Conservation (phyloP, 2,888 invertebrate genomes). For the Melipona bicolor region DNA sequence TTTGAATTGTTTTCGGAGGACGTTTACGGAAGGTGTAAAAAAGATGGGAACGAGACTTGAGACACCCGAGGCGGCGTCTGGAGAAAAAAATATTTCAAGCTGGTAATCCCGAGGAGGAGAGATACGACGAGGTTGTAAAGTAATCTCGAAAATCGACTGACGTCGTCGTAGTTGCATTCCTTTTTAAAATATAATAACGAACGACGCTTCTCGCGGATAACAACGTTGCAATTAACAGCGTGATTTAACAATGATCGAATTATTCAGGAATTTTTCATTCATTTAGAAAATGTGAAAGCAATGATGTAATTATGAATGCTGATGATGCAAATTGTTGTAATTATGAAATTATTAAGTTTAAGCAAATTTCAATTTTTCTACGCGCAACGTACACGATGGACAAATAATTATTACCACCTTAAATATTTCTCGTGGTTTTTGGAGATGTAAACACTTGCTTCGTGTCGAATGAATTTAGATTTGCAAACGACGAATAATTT, state of each 20-base stretch:
- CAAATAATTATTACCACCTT: too few relatives aligned
- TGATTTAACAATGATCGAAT: too few relatives aligned
- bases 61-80: background rate
- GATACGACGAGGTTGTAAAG: background rate
- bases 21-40: background rate
- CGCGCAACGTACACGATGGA: too few relatives aligned
- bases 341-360: too few relatives aligned
- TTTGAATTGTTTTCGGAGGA: conserved; percentile 37
- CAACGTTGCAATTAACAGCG: background rate
- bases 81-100: background rate
- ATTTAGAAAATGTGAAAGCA: too few relatives aligned
- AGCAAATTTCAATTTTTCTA: too few relatives aligned
- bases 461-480: background rate
- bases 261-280: too few relatives aligned
- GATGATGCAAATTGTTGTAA: too few relatives aligned
- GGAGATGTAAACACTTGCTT: background rate
- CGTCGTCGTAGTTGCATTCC: background rate
- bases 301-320: too few relatives aligned
- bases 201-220: background rate
- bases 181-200: background rate
- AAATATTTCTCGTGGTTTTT: too few relatives aligned
- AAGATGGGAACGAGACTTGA: background rate
- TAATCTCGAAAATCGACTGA: background rate
- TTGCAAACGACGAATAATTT: too few relatives aligned
- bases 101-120: background rate